Percentiles rank a stretch among this genome's conserved stretches.
Evolutionary conservation across 2,888 invertebrate genomes (phyloP).

Genomic region (Andrena bicolor): DNA sequence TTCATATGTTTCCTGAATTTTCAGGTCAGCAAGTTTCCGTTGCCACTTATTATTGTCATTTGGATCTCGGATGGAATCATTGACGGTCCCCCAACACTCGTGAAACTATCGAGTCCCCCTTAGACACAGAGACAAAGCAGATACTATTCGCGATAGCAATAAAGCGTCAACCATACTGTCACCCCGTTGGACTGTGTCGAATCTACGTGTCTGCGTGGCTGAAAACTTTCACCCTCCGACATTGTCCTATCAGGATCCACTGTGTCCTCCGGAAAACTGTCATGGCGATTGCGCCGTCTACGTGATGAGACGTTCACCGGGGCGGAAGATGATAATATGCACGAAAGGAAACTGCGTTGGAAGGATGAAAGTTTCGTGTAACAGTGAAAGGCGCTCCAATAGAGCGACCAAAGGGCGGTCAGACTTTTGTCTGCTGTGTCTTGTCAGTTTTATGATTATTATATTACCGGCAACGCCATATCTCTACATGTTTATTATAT

Average conservation of each 20-base stretch:
- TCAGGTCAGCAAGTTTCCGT: too few species aligned
- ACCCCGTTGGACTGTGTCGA: slow-evolving; percentile 60
- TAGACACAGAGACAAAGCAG: slow-evolving; percentile 41
- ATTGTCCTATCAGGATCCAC: slow-evolving; percentile 56
- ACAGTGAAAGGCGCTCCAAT: background rate
- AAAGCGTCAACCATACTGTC: slow-evolving; percentile 70
- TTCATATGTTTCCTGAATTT: too few species aligned
- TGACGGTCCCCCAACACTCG: background rate
- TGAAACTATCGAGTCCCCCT: slow-evolving; percentile 37
- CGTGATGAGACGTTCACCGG: slow-evolving; percentile 41
- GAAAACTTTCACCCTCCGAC: slow-evolving; percentile 61
- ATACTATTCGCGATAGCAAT: slow-evolving; percentile 74
- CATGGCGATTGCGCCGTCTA: slow-evolving; percentile 44
- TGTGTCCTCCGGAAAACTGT: slow-evolving; percentile 56
- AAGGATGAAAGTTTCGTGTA: slow-evolving; percentile 19
- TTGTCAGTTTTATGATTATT: background rate
- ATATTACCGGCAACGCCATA: background rate
- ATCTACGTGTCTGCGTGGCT: slow-evolving; percentile 48
- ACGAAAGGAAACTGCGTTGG: slow-evolving; percentile 32
- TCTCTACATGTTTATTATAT: background rate
- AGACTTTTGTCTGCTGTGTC: background rate
- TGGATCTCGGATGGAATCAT: slow-evolving; percentile 17
- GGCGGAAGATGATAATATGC: slow-evolving; percentile 55
- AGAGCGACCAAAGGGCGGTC: background rate
- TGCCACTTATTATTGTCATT: background rate